Conservation (phyloP, 2,888 invertebrate species). For the Drosophila histrio region DNA sequence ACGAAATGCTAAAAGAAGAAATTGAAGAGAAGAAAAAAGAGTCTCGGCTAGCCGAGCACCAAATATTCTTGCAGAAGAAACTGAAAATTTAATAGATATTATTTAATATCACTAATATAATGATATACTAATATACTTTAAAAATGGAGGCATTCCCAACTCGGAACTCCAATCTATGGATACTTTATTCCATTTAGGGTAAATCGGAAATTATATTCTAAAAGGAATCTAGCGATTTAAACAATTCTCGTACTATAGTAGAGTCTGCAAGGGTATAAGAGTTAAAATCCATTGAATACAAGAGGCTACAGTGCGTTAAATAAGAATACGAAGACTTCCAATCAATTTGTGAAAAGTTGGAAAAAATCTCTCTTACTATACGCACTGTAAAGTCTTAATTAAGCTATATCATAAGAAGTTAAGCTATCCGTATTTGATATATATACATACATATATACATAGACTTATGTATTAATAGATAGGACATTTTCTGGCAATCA, state of each 20-base stretch:
- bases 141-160: too few relatives aligned
- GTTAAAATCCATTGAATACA: neutral
- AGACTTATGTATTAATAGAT: conserved; percentile 22
- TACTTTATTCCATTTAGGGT: too few relatives aligned
- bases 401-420: neutral
- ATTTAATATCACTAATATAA: too few relatives aligned
- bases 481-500: conserved; percentile 48
- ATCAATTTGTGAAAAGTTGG: neutral
- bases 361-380: neutral
- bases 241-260: too few relatives aligned
- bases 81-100: neutral
- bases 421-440: neutral
- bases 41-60: conserved; percentile 8
- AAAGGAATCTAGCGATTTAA: too few relatives aligned
- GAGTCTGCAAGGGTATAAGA: conserved; percentile 1
- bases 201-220: too few relatives aligned
- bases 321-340: neutral
- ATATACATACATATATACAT: neutral
- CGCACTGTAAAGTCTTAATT: conserved; percentile 5
- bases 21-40: neutral
- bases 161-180: too few relatives aligned
- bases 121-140: too few relatives aligned
- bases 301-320: conserved; percentile 12
- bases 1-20: conserved; percentile 8
- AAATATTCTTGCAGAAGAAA: conserved; percentile 17